These are phyloP conservation scores for Drosophila barbarae DNA, from an alignment of 2,888 invertebrate species.

Conservation along the genomic window DNA sequence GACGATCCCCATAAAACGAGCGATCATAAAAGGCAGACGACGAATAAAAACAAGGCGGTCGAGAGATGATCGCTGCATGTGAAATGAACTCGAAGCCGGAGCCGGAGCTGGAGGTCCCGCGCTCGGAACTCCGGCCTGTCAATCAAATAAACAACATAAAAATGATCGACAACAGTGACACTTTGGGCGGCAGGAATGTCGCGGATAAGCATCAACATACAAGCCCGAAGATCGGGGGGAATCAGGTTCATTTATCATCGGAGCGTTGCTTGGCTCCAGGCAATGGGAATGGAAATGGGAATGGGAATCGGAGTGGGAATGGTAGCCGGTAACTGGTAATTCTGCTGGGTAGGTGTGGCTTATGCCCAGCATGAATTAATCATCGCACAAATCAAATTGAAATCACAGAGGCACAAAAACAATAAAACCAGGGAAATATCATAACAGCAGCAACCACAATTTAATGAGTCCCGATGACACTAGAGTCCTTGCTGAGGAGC, in stretches of 20 bases:
- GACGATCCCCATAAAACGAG: conserved; percentile 53
- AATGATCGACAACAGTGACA: conserved; percentile 74
- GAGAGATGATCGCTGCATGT: conserved; percentile 58
- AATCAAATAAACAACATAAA: conserved; percentile 65
- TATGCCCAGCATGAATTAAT: conserved; percentile 63
- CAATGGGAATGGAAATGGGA: conserved; percentile 3
- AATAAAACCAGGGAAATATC: conserved; percentile 42
- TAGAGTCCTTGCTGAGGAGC: conserved; percentile 24
- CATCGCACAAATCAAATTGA: conserved; percentile 50
- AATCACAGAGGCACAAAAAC: conserved; percentile 36
- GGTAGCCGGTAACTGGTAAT: conserved; percentile 15
- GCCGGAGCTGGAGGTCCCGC: conserved; percentile 1
- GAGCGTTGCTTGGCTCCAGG: conserved; percentile 1
- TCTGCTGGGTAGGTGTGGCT: conserved; percentile 55
- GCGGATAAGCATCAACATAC: conserved; percentile 62
- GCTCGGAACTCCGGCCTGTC: conserved; percentile 50
- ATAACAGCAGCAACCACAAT: conserved; percentile 46
- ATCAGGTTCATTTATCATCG: conserved; percentile 64
- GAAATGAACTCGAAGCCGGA: conserved; percentile 30
- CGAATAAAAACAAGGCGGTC: conserved; percentile 47
- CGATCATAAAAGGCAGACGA: conserved; percentile 63
- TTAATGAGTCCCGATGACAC: conserved; percentile 53
- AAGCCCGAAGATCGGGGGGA: conserved; percentile 25
- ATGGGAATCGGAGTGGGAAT: conserved; percentile 1
- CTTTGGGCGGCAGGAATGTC: conserved; percentile 74